Percentiles rank a stretch among this genome's conserved stretches.
Conservation (phyloP, 2,113 vertebrate species). For the Coracopsis vasa region DNA sequence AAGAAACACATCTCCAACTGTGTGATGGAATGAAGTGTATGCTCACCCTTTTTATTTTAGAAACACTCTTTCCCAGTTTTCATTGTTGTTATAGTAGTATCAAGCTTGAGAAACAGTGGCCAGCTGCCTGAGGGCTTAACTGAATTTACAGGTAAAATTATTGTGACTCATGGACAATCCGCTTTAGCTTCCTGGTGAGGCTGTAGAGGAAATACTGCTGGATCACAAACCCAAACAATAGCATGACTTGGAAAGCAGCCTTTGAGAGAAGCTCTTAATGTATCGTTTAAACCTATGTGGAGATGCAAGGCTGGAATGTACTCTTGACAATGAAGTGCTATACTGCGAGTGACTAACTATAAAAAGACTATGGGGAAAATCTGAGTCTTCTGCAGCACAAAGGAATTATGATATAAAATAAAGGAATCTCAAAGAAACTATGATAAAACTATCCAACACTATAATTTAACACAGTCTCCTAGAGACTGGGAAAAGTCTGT, state of each 20-base stretch:
- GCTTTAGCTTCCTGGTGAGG: background rate
- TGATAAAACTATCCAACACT: background rate
- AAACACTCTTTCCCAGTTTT: background rate
- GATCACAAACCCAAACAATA: background rate
- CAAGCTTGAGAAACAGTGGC: background rate
- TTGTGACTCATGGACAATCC: background rate
- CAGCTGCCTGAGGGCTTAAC: background rate
- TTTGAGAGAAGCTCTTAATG: background rate
- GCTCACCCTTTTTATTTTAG: background rate
- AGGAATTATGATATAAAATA: background rate
- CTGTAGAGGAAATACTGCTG: background rate
- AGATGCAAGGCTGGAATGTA: background rate
- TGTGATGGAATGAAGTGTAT: background rate
- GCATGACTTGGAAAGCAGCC: background rate
- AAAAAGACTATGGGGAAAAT: constrained; percentile 1
- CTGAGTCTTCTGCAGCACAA: background rate
- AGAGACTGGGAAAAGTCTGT: background rate
- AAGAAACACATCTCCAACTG: background rate
- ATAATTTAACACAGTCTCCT: background rate
- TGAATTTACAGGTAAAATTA: constrained; percentile 1
- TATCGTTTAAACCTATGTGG: background rate
- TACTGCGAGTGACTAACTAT: background rate
- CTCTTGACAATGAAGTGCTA: background rate
- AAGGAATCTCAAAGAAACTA: background rate
- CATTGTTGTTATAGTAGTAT: background rate